Base-by-base conservation (phyloP, 2,888 invertebrate genomes). In the Dione juno region DNA sequence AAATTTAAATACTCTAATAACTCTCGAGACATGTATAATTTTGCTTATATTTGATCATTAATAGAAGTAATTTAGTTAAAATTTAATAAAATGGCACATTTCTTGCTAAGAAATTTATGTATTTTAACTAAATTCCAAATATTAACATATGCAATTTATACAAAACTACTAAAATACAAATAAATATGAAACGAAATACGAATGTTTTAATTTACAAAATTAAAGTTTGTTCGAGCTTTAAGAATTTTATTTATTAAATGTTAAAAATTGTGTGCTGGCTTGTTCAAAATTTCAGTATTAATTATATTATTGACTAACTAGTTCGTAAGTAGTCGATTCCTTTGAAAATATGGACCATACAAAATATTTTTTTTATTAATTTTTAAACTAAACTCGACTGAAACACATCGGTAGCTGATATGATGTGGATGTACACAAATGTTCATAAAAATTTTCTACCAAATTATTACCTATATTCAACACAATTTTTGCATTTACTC, bases 401-500 rank as follows among this genome's bases (percentile, higher is more conserved):
- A 67, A 48, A 41, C 50, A 28, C 50, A 45, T 45, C 19, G 50
- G 59, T 67, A 72, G 65, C 28, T 70, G 61, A 72, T 67, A 70
- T 70, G 54, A 11, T 19, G 10, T 50, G 19, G 61, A 63, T 57
- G 61, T 66, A 72, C 50, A 67, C 67, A 37, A 16, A 69, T 70
- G 66, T 43, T 61, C 53, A 61, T 72, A 52, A 61, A 57, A 67
- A 48, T 71, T 72, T 74, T 68, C 67, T 70, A 70, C 45, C 59
- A 67, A 57, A 57, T 37, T 40, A 54, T 67, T 19, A 50, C 19
- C 11, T 71, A 65, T 66, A 66, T 54, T 50, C n/a, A 57, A 72
- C 67, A 72, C 72, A 72, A 70, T 67, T 72, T 74, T 72, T 72
- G 69, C 69, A 74, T 74, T 71, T 72, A 74, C 69, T 66, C 66